A percentile compares a stretch with the other conserved stretches of the same genome.
Conservation (phyloP, 2,113 vertebrate genomes). For the Apeltes quadracus region DNA sequence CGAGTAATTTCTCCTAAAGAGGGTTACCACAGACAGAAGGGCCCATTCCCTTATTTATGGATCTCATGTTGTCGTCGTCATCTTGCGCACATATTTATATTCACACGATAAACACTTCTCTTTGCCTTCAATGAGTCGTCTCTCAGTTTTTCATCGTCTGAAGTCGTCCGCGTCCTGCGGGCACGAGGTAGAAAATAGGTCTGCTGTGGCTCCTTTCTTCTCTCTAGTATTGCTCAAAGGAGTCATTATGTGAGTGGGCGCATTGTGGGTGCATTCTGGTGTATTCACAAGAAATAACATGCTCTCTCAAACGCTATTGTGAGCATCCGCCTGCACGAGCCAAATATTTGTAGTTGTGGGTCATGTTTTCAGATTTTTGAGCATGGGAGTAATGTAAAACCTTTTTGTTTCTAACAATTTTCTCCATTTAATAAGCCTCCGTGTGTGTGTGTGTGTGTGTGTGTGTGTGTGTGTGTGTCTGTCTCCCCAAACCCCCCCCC, state of each 20-base stretch:
- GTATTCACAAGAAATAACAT: slow-evolving; percentile 39
- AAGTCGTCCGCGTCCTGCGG: slow-evolving; percentile 14
- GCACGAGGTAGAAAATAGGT: slow-evolving; percentile 47
- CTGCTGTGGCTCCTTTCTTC: slow-evolving; percentile 48
- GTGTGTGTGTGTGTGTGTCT: too few relatives aligned
- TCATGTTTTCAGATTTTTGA: not conserved
- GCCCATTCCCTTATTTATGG: not conserved
- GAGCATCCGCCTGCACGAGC: slow-evolving; percentile 13
- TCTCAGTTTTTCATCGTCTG: not conserved
- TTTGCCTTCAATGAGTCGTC: not conserved
- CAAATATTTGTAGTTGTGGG: not conserved
- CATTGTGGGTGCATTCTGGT: slow-evolving; percentile 23
- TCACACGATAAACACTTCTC: not conserved
- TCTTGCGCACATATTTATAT: not conserved
- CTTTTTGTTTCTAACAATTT: slow-evolving; percentile 15
- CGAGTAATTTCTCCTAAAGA: not conserved
- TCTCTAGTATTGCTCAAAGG: slow-evolving; percentile 60
- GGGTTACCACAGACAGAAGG: not conserved
- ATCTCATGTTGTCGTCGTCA: not conserved
- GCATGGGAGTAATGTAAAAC: not conserved
- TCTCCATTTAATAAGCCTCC: slow-evolving; percentile 16
- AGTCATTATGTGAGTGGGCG: slow-evolving; percentile 63
- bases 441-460: too few relatives aligned
- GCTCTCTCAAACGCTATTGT: slow-evolving; percentile 31
- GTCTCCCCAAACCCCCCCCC: not conserved